Conservation (phyloP, 2,888 invertebrate species). For the Leptarthrus brevirostris region DNA sequence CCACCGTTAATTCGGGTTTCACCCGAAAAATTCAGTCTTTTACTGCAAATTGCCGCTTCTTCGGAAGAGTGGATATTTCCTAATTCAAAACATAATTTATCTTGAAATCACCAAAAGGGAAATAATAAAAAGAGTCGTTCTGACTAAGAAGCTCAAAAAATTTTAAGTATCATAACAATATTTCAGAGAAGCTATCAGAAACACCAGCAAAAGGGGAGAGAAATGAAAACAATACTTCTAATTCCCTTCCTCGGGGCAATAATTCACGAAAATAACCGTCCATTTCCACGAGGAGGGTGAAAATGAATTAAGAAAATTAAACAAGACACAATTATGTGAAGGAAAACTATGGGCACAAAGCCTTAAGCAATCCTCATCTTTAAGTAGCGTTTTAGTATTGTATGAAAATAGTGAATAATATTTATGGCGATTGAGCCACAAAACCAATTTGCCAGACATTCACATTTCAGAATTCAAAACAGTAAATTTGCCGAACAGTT, state of each 20-base stretch:
- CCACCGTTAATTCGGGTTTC: too few relatives aligned
- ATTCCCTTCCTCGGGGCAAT: slow-evolving; percentile 38
- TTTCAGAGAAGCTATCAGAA: slow-evolving; percentile 41
- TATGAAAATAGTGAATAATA: too few relatives aligned
- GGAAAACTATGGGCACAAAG: slow-evolving; percentile 22
- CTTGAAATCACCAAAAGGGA: slow-evolving; percentile 20
- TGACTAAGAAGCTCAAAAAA: slow-evolving; percentile 29
- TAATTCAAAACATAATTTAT: slow-evolving; percentile 24
- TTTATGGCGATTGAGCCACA: too few relatives aligned
- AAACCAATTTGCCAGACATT: too few relatives aligned
- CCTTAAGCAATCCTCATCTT: too few relatives aligned
- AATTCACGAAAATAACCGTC: slow-evolving; percentile 46
- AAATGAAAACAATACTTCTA: slow-evolving; percentile 47
- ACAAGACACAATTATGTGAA: slow-evolving; percentile 44
- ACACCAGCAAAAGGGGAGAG: slow-evolving; percentile 22
- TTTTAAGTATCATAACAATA: slow-evolving; percentile 44
- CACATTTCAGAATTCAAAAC: too few relatives aligned
- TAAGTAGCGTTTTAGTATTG: too few relatives aligned
- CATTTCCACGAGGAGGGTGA: slow-evolving; percentile 40
- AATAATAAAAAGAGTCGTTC: slow-evolving; percentile 7
- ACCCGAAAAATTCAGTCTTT: neutral
- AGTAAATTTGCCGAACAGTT: too few relatives aligned
- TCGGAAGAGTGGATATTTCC: slow-evolving; percentile 8
- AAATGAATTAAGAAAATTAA: slow-evolving; percentile 47
- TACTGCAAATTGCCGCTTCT: slow-evolving; percentile 16